Evolutionary conservation across 2,113 vertebrate genomes (phyloP).

Genomic region (Urocolius indicus): DNA sequence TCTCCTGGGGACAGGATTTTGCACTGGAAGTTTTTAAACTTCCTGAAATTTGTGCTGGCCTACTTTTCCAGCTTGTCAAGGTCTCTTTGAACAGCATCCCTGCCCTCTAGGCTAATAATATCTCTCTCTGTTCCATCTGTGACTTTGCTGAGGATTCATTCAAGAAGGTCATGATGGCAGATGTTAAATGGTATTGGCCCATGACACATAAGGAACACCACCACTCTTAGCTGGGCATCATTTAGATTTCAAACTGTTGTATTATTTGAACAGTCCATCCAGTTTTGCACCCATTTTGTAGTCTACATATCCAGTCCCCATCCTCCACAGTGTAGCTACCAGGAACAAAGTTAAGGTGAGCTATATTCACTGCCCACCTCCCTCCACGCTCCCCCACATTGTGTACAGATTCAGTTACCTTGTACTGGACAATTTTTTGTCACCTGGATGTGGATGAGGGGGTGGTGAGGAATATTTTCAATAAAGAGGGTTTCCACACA

Average conservation of each 20-base stretch:
- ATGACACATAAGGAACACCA: neutral
- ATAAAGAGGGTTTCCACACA: neutral
- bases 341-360: neutral
- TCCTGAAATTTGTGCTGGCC: neutral
- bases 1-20: neutral
- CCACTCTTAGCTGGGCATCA: neutral
- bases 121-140: neutral
- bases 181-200: neutral
- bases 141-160: neutral
- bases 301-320: neutral
- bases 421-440: neutral
- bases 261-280: neutral
- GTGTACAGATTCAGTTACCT: neutral
- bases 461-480: rapidly evolving
- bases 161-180: neutral
- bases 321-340: neutral
- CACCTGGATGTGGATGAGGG: neutral
- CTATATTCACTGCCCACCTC: neutral
- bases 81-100: neutral
- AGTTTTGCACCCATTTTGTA: neutral
- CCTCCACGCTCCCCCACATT: neutral
- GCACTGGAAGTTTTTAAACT: neutral
- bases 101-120: neutral
- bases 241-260: neutral
- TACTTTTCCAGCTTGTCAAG: neutral